Evolutionary conservation across 2,113 vertebrate genomes (phyloP), one percentile per base, ranked within the genome.

Genomic region (Callocephalon fimbriatum): DNA sequence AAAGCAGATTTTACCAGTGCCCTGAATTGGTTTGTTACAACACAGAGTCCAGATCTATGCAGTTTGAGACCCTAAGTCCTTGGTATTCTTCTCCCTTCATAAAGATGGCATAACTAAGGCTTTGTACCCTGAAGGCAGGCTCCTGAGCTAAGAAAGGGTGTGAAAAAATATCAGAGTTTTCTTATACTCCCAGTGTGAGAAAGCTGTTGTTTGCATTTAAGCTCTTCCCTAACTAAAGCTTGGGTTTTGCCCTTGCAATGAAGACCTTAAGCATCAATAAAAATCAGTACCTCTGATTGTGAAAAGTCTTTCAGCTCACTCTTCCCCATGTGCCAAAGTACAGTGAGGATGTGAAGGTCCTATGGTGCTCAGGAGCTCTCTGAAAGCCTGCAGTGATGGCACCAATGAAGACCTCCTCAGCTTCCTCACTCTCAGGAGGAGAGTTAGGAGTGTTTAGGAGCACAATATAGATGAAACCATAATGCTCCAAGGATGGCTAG

Each of bases 331-430:
- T 75, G 54, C 25, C 48, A 47, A 54, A 75, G 42, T 29, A 31
- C 1, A 1, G 35, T 38, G 58, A 72, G 32, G 29, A 47, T 59
- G 29, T 59, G 72, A 71, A 42, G 32, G 70, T 20, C 12, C 40
- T 9, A 18, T 35, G 53, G 14, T 40, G 20, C 32, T 61, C 51
- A 29, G 44, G 53, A 80, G 5, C 8, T 42, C 31, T 66, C 74
- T 59, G 54, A 44, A 66, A 56, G 21, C 21, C 31, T 86, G n/a
- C 31, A 58, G 50, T 12, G 44, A 23, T 3, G 27, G 13, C 54
- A 18, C 0, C 0, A 0, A 21, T 31, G 18, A 68, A 44, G 35
- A 84, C 19, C 25, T 91, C 40, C 38, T 32, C 26, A 27, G 21
- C 35, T 59, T 19, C 47, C 53, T 25, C 8, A 7, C 15, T 70